Percentiles rank a stretch among this genome's conserved stretches.
Evolutionary conservation across 1,140 invertebrate genomes (phyloP).

Genomic region (Calliphora vicina): DNA sequence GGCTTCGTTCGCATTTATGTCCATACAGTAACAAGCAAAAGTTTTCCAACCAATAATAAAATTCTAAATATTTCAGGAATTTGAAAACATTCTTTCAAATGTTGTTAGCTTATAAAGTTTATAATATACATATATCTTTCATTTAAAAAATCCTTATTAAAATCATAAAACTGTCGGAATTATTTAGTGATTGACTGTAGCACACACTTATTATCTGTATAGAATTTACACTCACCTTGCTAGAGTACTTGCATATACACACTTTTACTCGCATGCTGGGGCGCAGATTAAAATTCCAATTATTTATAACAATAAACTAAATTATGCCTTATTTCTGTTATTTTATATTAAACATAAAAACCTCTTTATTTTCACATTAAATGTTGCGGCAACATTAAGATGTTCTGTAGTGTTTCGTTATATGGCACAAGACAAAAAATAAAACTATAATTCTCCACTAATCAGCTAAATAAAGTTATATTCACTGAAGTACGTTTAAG

Average conservation of each 20-base stretch:
- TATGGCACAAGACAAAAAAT: too few species aligned
- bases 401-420: background rate
- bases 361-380: background rate
- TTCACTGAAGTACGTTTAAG: too few species aligned
- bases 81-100: too few species aligned
- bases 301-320: conserved; percentile 61
- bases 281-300: background rate
- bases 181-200: background rate
- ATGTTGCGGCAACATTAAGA: background rate
- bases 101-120: too few species aligned
- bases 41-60: background rate
- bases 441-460: too few species aligned
- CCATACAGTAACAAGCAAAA: too few species aligned
- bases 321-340: conserved; percentile 45
- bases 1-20: too few species aligned
- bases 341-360: background rate
- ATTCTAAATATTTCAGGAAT: too few species aligned
- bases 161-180: background rate
- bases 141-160: too few species aligned
- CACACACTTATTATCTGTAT: background rate
- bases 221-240: too few species aligned
- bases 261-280: background rate
- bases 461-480: too few species aligned
- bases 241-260: background rate
- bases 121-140: too few species aligned